Percentiles rank a stretch among this genome's conserved stretches.
Evolutionary conservation across 2,797 vertebrate species (phyloP).

Genomic region (Rhinatrema bivittatum): DNA sequence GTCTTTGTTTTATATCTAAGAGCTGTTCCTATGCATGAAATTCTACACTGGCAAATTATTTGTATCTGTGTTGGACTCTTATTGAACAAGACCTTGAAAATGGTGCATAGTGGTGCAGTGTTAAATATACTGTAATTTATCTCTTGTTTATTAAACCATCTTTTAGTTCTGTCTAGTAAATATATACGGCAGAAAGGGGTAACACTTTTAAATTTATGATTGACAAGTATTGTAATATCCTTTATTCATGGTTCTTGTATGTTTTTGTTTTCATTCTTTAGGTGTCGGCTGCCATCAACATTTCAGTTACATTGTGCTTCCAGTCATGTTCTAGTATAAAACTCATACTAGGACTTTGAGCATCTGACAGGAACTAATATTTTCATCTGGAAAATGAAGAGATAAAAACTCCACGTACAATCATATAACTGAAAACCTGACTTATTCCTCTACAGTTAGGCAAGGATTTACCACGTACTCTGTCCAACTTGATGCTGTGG

Average conservation of each 20-base stretch:
- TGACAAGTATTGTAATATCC: neutral
- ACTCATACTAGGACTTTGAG: accelerated
- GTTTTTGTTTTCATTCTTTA: slow-evolving; percentile 38
- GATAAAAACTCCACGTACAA: slow-evolving; percentile 29
- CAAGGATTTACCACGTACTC: slow-evolving; percentile 14
- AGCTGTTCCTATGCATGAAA: too few relatives aligned
- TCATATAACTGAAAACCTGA: slow-evolving; percentile 21
- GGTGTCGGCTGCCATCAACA: slow-evolving; percentile 23
- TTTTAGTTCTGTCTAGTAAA: too few relatives aligned
- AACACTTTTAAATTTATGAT: too few relatives aligned
- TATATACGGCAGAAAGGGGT: too few relatives aligned
- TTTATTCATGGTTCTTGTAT: too few relatives aligned
- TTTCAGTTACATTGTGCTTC: neutral
- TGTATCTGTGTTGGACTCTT: too few relatives aligned
- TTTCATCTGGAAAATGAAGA: slow-evolving; percentile 27
- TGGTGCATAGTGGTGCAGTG: too few relatives aligned
- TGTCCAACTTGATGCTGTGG: slow-evolving; percentile 22
- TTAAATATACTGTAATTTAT: too few relatives aligned
- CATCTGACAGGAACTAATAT: slow-evolving; percentile 1
- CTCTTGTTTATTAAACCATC: too few relatives aligned
- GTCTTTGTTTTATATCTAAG: too few relatives aligned
- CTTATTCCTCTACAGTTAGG: slow-evolving; percentile 10
- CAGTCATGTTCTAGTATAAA: slow-evolving; percentile 4
- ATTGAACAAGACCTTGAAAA: too few relatives aligned
- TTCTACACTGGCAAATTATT: too few relatives aligned